Percentiles rank a stretch among this genome's conserved stretches.
phyloP scores from a whole-genome alignment of 2,888 invertebrate genomes.

The Pachymerium ferrugineum region DNA sequence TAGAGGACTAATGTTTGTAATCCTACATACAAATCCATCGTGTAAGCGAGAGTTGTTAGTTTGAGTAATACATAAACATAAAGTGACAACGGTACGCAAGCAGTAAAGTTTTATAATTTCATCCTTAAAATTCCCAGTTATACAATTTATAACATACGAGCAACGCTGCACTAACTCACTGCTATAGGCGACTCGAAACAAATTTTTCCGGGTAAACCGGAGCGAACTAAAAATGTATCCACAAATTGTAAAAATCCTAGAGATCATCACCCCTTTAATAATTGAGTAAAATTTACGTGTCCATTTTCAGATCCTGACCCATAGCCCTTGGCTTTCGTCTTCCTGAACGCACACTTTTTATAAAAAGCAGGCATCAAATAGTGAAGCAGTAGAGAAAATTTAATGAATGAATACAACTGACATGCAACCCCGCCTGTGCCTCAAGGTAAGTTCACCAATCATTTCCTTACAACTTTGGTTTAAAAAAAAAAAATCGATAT shows the following conservation, averaged over 20 bases:
- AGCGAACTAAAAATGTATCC: not conserved
- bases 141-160: no score
- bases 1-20: no score
- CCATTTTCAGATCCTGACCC: constrained; percentile 19
- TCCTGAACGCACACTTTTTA: not conserved
- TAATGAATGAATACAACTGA: constrained; percentile 8
- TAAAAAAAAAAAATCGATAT: no score
- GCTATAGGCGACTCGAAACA: no score
- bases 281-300: not conserved
- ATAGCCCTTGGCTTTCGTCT: not conserved
- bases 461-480: not conserved
- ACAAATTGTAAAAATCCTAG: not conserved
- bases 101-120: no score
- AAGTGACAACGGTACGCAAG: no score
- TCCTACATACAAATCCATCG: no score
- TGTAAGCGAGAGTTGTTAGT: no score
- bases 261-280: constrained; percentile 24
- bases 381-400: not conserved
- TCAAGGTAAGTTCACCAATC: not conserved
- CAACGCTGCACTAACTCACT: no score
- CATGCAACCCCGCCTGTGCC: not conserved
- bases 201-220: no score
- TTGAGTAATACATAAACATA: no score
- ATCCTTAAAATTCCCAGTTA: no score
- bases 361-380: not conserved